These are phyloP conservation scores for Acestrorhynchus altus DNA, from an alignment of 2,797 vertebrate species.

Conservation along the genomic window DNA sequence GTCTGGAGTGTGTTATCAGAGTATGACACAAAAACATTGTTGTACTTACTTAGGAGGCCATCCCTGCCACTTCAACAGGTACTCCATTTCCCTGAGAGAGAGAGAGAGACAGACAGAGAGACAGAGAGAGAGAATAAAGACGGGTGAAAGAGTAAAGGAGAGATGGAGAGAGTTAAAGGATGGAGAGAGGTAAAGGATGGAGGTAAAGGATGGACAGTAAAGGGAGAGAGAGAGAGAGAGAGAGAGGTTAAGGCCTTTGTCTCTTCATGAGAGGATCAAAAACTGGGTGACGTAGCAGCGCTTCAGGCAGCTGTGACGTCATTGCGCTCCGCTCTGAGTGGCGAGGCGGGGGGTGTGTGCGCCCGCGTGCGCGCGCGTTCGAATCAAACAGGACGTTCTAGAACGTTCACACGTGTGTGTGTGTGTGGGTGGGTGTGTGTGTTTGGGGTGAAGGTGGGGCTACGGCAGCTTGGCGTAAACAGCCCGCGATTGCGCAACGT, in stretches of 20 bases:
- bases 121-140: too few relatives aligned
- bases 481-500: constrained; percentile 77
- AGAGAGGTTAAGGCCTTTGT: constrained; percentile 66
- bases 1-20: not conserved
- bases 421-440: too few relatives aligned
- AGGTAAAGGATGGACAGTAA: not conserved
- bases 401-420: constrained; percentile 58
- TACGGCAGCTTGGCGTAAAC: constrained; percentile 76
- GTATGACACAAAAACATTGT: constrained; percentile 16
- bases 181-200: not conserved
- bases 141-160: constrained; percentile 14
- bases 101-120: constrained; percentile 29
- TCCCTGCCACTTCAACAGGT: constrained; percentile 98
- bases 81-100: constrained; percentile 90
- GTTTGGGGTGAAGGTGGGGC: constrained; percentile 66
- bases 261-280: too few relatives aligned
- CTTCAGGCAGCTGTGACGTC: constrained; percentile 65
- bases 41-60: constrained; percentile 96
- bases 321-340: not conserved
- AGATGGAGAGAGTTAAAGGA: too few relatives aligned
- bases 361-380: constrained; percentile 17
- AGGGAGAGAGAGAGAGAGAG: not conserved
- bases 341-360: constrained; percentile 54
- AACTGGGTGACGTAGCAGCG: not conserved
- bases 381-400: constrained; percentile 57